Evolutionary conservation across 2,113 vertebrate species (phyloP), one percentile per base, ranked within the genome.

Genomic region (Archilochus colubris): DNA sequence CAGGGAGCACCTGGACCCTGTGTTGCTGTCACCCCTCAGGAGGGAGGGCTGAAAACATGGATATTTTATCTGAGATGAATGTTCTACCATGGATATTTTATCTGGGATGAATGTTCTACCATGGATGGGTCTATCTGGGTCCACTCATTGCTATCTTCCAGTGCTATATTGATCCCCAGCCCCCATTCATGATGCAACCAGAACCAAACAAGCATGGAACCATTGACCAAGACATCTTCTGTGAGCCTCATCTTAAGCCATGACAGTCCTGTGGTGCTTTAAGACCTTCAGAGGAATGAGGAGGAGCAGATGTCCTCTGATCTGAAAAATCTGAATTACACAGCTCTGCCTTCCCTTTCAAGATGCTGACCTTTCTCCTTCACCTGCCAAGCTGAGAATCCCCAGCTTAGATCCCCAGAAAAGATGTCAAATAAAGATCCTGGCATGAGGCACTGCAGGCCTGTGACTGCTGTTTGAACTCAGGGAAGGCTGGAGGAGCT

Each of bases 381-480:
- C 46, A 48, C 82, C 78, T 83, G 51, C 5, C 0, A 4, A 20
- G 14, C 16, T 81, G 6, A 22, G 31, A 38, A 14, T 33, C 33
- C 33, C 33, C 33, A 33, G 33, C 33, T 92, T 19, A 55, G 63
- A 46, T 51, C 78, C 58, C 67, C 78, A 57, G 70, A 72, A 92
- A 58, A 4, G 27, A 16, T 67, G 57, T 36, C 53, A 85, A 82
- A 88, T 92, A 96, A 94, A 92, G 50, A 86, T 91, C 44, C 27
- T 81, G 51, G 83, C 59, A 57, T 66, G 55, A 94, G 33, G 33
- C n/a, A 63, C 27, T 53, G 69, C 90, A 86, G 53, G 12, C 53
- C 64, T 46, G 30, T 79, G 91, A 28, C 87, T 94, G 91, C 76
- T 88, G 54, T 74, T 55, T 67, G 87, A 91, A 70, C 75, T 67